A percentile compares a stretch with the other conserved stretches of the same genome.
Evolutionary conservation across 1,140 invertebrate genomes (phyloP).

Genomic region (Proctacanthus coquilletti): DNA sequence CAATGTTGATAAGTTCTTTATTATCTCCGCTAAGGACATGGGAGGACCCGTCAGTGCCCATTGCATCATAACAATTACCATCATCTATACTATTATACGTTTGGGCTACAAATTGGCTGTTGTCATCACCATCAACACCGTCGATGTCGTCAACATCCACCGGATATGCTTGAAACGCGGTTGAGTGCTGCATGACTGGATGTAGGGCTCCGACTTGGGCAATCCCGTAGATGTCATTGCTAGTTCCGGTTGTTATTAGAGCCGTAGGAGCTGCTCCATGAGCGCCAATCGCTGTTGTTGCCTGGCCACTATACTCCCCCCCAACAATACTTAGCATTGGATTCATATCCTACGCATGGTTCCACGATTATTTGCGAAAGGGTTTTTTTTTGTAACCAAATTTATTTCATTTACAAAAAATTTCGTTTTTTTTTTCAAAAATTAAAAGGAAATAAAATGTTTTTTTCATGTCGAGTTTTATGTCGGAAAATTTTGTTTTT

Average conservation of each 20-base stretch:
- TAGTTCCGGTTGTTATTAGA: slow-evolving; percentile 18
- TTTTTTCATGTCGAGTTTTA: background rate
- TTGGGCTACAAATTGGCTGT: background rate
- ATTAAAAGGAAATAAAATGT: background rate
- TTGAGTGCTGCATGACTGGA: slow-evolving; percentile 22
- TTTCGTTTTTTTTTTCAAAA: background rate
- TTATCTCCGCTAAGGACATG: slow-evolving; percentile 10
- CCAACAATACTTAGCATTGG: slow-evolving; percentile 30
- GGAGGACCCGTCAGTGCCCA: slow-evolving; percentile 24
- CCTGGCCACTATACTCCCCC: slow-evolving; percentile 26
- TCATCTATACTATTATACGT: slow-evolving; percentile 5
- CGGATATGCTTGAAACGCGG: slow-evolving; percentile 22
- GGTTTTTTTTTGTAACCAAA: slow-evolving; percentile 10
- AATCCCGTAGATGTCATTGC: slow-evolving; percentile 24
- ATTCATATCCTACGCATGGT: slow-evolving; percentile 25
- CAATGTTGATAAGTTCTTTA: slow-evolving; percentile 28
- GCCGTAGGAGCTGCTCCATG: slow-evolving; percentile 11
- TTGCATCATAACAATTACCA: slow-evolving; percentile 19
- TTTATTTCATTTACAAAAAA: background rate
- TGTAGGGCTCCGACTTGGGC: slow-evolving; percentile 24
- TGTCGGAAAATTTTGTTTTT: background rate
- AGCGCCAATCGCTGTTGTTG: slow-evolving; percentile 8
- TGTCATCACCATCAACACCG: slow-evolving; percentile 6
- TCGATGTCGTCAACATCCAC: slow-evolving; percentile 19
- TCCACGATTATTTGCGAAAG: too few species aligned